Evolutionary conservation across 2,888 invertebrate genomes (phyloP), one percentile per base, ranked within the genome.

Genomic region (Torymus tubicola): DNA sequence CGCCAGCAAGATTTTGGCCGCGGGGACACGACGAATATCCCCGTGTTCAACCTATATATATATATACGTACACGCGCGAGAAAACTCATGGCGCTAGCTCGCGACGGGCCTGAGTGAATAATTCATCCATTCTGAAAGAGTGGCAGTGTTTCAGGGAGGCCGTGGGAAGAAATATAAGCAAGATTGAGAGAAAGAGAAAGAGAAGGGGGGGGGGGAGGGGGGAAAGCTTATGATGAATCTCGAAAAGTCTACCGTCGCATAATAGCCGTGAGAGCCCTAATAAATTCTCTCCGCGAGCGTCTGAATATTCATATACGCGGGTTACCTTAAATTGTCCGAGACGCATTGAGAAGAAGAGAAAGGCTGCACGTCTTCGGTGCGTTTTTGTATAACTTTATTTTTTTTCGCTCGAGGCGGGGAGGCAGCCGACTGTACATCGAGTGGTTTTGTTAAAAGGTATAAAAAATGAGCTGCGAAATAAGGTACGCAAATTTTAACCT

Each of bases 251-350:
- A 42, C 68, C 31, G 68, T 53, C 63, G 50, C 12, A 76, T 76
- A 65, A 71, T 71, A 64, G 70, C 50, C 50, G 10, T 68, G 60
- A 52, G 14, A 42, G 42, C 42, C 16, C 58, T 60, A 65, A 78
- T 78, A 78, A 78, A 78, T 78, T 78, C 65, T 42, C 1, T 10
- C 58, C 21, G 53, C 70, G 24, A 52, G 13, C 14, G 52, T 14
- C 57, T 78, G 79, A 74, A 79, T 73, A 73, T 79, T 79, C 73
- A 58, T 42, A 31, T 31, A 8, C 42, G 42, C 42, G 42, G 8
- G 5, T 8, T 68, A 16, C 50, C 50, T 65, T 63, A 67, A 73
- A 65, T 68, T 63, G 68, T 24, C 73, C 21, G 57, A 69, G 68
- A 79, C 69, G 55, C 52, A 79, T 69, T 69, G 68, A 57, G 68